Evolutionary conservation across 2,113 vertebrate species (phyloP).

Genomic region (Poeciliopsis prolifica): DNA sequence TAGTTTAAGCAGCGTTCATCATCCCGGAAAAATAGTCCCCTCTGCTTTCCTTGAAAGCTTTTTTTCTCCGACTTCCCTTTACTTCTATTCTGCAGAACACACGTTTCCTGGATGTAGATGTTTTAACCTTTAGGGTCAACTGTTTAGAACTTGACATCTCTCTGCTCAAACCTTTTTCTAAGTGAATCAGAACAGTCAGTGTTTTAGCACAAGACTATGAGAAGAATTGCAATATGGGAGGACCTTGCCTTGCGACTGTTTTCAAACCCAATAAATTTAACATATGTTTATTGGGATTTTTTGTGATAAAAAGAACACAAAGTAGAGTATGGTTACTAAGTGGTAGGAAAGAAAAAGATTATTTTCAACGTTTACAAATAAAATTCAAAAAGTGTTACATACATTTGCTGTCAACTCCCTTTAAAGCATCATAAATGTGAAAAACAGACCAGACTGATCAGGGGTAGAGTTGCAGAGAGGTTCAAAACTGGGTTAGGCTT

Average conservation of each 20-base stretch:
- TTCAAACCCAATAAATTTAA: no score
- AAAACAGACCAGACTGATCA: no score
- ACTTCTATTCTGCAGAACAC: constrained; percentile 7
- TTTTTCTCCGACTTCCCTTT: constrained; percentile 6
- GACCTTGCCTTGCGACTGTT: no score
- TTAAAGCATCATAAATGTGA: no score
- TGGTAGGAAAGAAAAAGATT: background rate
- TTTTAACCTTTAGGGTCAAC: constrained; percentile 20
- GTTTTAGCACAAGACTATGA: background rate
- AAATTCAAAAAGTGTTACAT: background rate
- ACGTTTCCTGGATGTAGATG: constrained; percentile 10
- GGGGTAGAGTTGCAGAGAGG: no score
- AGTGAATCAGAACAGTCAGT: background rate
- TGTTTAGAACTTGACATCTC: background rate
- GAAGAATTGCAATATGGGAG: background rate
- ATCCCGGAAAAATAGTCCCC: constrained; percentile 6
- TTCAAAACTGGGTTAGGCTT: no score
- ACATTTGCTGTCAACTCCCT: no score
- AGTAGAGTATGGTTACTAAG: background rate
- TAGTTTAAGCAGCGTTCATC: constrained; percentile 48
- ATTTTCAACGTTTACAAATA: background rate
- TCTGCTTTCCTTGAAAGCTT: constrained; percentile 1
- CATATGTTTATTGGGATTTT: background rate
- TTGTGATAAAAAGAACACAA: background rate
- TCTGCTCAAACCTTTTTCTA: background rate